phyloP scores from a whole-genome alignment of 2,888 invertebrate genomes.

The Drosophila bunnanda region DNA sequence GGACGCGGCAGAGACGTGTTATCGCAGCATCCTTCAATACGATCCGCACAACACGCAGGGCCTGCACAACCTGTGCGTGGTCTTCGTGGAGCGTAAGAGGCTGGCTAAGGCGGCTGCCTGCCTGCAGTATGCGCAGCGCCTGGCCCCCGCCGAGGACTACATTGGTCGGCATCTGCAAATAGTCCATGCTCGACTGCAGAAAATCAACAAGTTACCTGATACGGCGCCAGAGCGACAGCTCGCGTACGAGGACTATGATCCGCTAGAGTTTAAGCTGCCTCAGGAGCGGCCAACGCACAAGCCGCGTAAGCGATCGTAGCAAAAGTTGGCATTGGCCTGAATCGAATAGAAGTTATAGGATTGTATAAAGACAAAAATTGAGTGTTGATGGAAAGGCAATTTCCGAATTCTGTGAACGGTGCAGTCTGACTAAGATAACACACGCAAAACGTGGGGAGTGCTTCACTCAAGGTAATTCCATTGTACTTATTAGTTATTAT shows the following conservation, averaged over 20 bases:
- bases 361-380: constrained; percentile 32
- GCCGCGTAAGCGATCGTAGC: constrained; percentile 61
- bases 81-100: constrained; percentile 95
- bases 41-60: constrained; percentile 97
- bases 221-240: constrained; percentile 80
- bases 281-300: constrained; percentile 46
- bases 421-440: constrained; percentile 37
- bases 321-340: constrained; percentile 21
- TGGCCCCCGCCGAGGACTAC: constrained; percentile 96
- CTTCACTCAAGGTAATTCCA: constrained; percentile 10
- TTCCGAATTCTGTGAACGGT: constrained; percentile 24
- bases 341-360: neutral
- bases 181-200: constrained; percentile 86
- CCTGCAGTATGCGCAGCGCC: constrained; percentile 90
- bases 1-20: constrained; percentile 98
- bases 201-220: constrained; percentile 82
- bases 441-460: constrained; percentile 11
- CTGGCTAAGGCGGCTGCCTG: constrained; percentile 94
- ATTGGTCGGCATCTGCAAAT: constrained; percentile 95
- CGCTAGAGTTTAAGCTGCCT: constrained; percentile 79
- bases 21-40: constrained; percentile 92
- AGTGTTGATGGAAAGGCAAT: constrained; percentile 7
- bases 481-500: constrained; percentile 42
- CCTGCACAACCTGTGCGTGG: constrained; percentile 97
- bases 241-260: constrained; percentile 83